Percentiles rank a stretch among this genome's conserved stretches.
These are phyloP conservation scores for Condylura cristata DNA, from an alignment of 2,113 vertebrate genomes.

Conservation along the genomic window DNA sequence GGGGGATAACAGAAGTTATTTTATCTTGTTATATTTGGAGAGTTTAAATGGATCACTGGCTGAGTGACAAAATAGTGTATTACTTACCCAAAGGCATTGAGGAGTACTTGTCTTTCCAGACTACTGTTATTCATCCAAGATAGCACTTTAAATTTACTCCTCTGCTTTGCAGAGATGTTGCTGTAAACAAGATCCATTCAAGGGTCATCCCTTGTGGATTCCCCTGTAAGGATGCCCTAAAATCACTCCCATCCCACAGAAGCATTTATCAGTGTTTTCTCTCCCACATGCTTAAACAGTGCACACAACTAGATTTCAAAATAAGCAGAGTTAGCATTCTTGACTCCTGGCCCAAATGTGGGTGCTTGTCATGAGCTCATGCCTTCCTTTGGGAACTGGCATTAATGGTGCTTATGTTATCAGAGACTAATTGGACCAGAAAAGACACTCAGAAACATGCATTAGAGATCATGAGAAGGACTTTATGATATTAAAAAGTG, in stretches of 20 bases:
- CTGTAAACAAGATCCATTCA: constrained; percentile 1
- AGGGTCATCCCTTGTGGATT: not conserved
- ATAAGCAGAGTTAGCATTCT: constrained; percentile 64
- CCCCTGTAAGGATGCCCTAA: constrained; percentile 7
- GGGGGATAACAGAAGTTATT: not conserved
- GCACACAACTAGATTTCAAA: constrained; percentile 64
- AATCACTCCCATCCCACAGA: constrained; percentile 53
- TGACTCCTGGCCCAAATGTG: constrained; percentile 70
- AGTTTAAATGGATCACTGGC: not conserved
- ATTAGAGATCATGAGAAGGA: not conserved
- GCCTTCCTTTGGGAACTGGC: constrained; percentile 43
- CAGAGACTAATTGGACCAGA: not conserved
- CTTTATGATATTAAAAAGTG: not conserved
- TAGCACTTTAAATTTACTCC: not conserved
- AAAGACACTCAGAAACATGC: not conserved
- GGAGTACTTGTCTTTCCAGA: not conserved
- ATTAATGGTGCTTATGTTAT: constrained; percentile 9
- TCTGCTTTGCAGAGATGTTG: not conserved
- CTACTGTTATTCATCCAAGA: not conserved
- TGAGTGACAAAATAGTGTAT: not conserved
- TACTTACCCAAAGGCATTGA: not conserved
- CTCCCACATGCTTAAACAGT: constrained; percentile 35
- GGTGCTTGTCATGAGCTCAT: constrained; percentile 61
- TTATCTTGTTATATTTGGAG: not conserved
- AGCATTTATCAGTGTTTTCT: constrained; percentile 27